A percentile compares a stretch with the other conserved stretches of the same genome.
Conservation (phyloP, 2,797 vertebrate species). For the Arnoldichthys spilopterus region DNA sequence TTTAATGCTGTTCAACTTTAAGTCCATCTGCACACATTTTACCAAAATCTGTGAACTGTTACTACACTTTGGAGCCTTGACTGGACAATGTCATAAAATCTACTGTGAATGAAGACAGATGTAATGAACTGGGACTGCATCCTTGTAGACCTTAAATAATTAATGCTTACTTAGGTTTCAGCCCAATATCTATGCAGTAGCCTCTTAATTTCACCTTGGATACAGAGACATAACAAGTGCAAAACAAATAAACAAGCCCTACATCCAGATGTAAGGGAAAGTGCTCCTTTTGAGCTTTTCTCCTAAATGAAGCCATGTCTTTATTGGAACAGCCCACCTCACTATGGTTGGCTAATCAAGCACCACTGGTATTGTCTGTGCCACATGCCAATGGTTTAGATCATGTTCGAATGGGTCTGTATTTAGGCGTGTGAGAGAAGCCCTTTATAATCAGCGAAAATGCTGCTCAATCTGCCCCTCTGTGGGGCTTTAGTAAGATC, state of each 20-base stretch:
- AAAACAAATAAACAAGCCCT: constrained; percentile 49
- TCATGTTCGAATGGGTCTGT: constrained; percentile 53
- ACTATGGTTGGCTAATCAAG: constrained; percentile 63
- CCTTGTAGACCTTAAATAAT: constrained; percentile 33
- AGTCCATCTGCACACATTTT: background rate
- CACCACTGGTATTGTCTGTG: constrained; percentile 63
- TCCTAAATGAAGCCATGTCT: constrained; percentile 38
- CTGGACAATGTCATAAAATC: background rate
- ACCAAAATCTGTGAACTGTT: background rate
- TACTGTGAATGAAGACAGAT: constrained; percentile 5
- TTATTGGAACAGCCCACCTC: constrained; percentile 44
- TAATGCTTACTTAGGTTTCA: constrained; percentile 8
- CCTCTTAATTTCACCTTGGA: constrained; percentile 46
- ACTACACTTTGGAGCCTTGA: background rate
- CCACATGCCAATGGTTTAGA: constrained; percentile 61
- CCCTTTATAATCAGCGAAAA: constrained; percentile 59
- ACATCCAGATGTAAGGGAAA: constrained; percentile 33
- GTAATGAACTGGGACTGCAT: background rate
- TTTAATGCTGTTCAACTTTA: background rate
- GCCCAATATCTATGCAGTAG: constrained; percentile 30
- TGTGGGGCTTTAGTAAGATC: constrained; percentile 29
- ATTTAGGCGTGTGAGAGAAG: constrained; percentile 57
- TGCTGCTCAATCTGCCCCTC: constrained; percentile 24
- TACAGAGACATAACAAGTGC: constrained; percentile 50
- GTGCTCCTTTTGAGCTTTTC: constrained; percentile 20